A percentile compares a stretch with the other conserved stretches of the same genome.
phyloP scores from a whole-genome alignment of 2,888 invertebrate species.

The Microplitis deprimator region DNA sequence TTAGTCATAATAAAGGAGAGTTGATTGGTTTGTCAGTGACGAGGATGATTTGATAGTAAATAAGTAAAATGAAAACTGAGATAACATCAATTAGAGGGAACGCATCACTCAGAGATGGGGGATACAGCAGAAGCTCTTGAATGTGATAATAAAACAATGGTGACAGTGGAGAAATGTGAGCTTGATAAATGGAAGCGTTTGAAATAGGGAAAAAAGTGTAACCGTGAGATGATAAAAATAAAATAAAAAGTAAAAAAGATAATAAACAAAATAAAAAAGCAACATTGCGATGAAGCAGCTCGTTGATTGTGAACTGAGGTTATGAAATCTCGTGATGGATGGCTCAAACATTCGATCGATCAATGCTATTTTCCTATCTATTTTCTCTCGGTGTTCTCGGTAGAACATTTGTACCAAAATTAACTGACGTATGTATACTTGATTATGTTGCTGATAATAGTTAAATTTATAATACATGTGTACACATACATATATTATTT shows the following conservation, averaged over 20 bases:
- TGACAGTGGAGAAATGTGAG: constrained; percentile 20
- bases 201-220: constrained; percentile 6
- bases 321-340: constrained; percentile 46
- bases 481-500: not conserved
- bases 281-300: constrained; percentile 25
- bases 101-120: not conserved
- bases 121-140: constrained; percentile 8
- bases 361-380: constrained; percentile 27
- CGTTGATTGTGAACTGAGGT: constrained; percentile 35
- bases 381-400: not conserved
- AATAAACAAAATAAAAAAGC: constrained; percentile 6
- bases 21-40: not conserved
- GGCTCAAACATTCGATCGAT: constrained; percentile 44
- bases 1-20: not conserved
- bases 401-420: constrained; percentile 13
- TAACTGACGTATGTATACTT: constrained; percentile 3
- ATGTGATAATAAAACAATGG: constrained; percentile 20
- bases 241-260: constrained; percentile 30
- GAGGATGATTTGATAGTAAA: constrained; percentile 12
- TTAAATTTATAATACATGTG: not conserved
- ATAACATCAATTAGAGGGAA: constrained; percentile 19
- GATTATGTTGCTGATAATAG: constrained; percentile 8
- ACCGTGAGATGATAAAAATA: not conserved
- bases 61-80: constrained; percentile 19
- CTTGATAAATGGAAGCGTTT: constrained; percentile 8